These are phyloP conservation scores for Drosophila trapezifrons DNA, from an alignment of 1,140 invertebrate species.

Conservation along the genomic window DNA sequence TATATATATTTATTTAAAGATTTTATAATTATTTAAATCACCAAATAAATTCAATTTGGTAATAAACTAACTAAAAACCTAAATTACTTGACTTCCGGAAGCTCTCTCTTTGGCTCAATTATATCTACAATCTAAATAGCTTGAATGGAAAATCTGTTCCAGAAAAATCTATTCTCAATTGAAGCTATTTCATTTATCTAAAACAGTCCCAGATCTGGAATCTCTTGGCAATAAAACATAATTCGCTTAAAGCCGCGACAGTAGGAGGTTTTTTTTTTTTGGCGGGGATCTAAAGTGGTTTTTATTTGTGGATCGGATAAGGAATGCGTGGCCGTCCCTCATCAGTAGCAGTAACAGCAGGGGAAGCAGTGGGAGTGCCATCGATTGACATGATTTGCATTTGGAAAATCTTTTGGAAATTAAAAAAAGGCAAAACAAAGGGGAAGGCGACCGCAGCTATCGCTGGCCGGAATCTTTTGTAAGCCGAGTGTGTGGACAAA, in stretches of 20 bases:
- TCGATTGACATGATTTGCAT: slow-evolving; percentile 66
- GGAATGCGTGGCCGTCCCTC: slow-evolving; percentile 9
- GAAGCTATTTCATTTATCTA: too few species aligned
- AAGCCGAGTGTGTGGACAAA: slow-evolving; percentile 22
- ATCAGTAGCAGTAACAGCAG: background rate
- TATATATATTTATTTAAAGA: background rate
- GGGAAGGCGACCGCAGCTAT: slow-evolving; percentile 48
- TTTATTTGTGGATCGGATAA: slow-evolving; percentile 23
- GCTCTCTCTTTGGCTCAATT: too few species aligned
- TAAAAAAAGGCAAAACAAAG: slow-evolving; percentile 57
- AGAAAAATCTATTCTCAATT: too few species aligned
- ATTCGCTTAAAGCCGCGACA: slow-evolving; percentile 4
- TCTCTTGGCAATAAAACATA: slow-evolving; percentile 16
- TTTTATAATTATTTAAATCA: background rate
- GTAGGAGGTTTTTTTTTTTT: slow-evolving; percentile 1
- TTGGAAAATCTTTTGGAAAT: slow-evolving; percentile 62
- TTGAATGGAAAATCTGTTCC: background rate
- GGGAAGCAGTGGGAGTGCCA: background rate
- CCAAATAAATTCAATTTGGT: background rate
- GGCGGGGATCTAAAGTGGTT: slow-evolving; percentile 10
- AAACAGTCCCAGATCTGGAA: background rate
- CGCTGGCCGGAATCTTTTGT: slow-evolving; percentile 47
- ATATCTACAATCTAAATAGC: background rate
- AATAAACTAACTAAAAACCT: too few species aligned
- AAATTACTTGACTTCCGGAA: background rate